These are phyloP conservation scores for Aldrovandia affinis DNA, from an alignment of 2,797 vertebrate species.

Conservation along the genomic window DNA sequence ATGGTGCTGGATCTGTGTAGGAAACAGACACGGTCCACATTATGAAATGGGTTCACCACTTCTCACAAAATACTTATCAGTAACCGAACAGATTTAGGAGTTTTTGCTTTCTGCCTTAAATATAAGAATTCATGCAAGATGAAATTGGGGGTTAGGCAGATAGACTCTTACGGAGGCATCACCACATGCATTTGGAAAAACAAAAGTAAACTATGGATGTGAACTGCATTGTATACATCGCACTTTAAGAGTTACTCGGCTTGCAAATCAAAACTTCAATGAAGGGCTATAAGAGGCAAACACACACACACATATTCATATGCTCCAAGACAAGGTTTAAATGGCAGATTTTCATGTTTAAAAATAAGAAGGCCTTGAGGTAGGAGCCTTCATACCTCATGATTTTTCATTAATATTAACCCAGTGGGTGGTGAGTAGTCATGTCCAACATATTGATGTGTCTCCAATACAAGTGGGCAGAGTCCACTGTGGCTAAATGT, in stretches of 20 bases:
- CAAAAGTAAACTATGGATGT: not conserved
- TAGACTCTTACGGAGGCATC: not conserved
- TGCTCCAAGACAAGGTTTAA: too few species aligned
- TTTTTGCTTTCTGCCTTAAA: not conserved
- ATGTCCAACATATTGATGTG: not conserved
- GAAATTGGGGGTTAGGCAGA: not conserved
- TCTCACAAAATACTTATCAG: too few species aligned
- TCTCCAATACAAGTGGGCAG: not conserved
- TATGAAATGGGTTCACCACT: not conserved
- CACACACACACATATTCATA: too few species aligned
- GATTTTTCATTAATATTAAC: not conserved
- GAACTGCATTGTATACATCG: too few species aligned
- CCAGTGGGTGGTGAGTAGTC: not conserved
- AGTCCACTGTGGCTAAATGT: not conserved
- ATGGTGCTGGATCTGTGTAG: slow-evolving; percentile 68
- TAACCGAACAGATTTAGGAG: too few species aligned
- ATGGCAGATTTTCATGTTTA: not conserved
- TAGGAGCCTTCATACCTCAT: not conserved
- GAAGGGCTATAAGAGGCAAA: too few species aligned
- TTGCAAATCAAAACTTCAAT: too few species aligned
- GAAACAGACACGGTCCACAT: not conserved
- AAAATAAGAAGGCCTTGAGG: not conserved
- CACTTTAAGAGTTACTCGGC: too few species aligned
- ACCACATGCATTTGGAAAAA: not conserved
- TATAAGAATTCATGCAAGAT: not conserved